Percentiles rank a stretch among this genome's conserved stretches.
Evolutionary conservation across 1,140 invertebrate species (phyloP).

Genomic region (Leptoteleia sp.): DNA sequence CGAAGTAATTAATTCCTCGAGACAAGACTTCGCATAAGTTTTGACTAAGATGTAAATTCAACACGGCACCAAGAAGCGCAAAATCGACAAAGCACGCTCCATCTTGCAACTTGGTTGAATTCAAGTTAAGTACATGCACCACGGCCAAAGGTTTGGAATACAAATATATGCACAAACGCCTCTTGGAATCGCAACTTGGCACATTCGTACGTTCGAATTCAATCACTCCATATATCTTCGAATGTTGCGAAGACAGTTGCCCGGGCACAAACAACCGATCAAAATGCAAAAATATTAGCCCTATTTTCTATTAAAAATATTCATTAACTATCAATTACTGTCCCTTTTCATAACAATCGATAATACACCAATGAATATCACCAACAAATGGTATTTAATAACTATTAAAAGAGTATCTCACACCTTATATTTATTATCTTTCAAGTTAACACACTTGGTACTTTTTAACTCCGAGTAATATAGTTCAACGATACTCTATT

Average conservation of each 20-base stretch:
- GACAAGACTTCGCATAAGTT: conserved; percentile 62
- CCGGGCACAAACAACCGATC: conserved; percentile 16
- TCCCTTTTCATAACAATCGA: too few species aligned
- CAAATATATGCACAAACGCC: conserved; percentile 58
- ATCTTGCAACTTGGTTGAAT: conserved; percentile 58
- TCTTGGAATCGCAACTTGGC: conserved; percentile 36
- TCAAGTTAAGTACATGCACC: conserved; percentile 53
- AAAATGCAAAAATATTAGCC: conserved; percentile 4
- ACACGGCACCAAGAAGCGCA: conserved; percentile 50
- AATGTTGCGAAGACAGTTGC: conserved; percentile 3
- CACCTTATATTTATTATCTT: too few species aligned
- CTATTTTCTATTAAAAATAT: too few species aligned
- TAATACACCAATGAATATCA: too few species aligned
- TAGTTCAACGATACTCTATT: too few species aligned
- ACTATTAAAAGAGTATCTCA: too few species aligned
- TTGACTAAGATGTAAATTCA: conserved; percentile 63
- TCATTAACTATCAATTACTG: too few species aligned
- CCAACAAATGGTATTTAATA: too few species aligned
- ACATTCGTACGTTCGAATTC: conserved; percentile 34
- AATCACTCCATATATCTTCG: conserved; percentile 24
- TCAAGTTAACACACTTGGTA: too few species aligned
- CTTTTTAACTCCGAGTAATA: too few species aligned
- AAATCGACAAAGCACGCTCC: conserved; percentile 53
- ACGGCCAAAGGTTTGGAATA: conserved; percentile 46
- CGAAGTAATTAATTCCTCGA: conserved; percentile 63